Evolutionary conservation across 2,113 vertebrate species (phyloP).

Genomic region (Pygoscelis adeliae): DNA sequence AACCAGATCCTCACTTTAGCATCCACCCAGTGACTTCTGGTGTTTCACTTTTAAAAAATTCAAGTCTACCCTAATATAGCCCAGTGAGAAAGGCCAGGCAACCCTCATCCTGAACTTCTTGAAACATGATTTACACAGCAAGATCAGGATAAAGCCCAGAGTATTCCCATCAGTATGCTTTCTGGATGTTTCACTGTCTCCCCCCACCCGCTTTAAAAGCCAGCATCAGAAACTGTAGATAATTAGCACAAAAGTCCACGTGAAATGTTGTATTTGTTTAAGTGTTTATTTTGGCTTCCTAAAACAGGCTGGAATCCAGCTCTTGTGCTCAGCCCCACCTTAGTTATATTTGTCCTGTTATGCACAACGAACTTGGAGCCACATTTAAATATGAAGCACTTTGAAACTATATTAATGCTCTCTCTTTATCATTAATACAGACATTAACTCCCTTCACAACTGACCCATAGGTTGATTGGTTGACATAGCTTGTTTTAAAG

Average conservation of each 20-base stretch:
- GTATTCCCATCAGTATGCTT: neutral
- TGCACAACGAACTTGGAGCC: slow-evolving; percentile 57
- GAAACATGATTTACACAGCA: neutral
- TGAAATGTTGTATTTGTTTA: slow-evolving; percentile 33
- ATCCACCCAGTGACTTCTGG: neutral
- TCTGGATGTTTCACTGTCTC: neutral
- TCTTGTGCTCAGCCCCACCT: slow-evolving; percentile 70
- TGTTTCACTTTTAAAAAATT: neutral
- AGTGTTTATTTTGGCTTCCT: slow-evolving; percentile 78
- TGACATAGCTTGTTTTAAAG: slow-evolving; percentile 22
- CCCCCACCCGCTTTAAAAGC: neutral
- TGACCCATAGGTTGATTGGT: neutral
- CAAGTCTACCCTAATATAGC: neutral
- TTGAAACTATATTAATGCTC: slow-evolving; percentile 33
- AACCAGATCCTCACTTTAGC: neutral
- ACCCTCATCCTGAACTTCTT: neutral
- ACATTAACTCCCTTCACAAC: slow-evolving; percentile 50
- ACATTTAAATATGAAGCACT: slow-evolving; percentile 61
- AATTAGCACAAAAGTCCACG: slow-evolving; percentile 59
- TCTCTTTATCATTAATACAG: slow-evolving; percentile 54
- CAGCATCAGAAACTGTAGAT: slow-evolving; percentile 43
- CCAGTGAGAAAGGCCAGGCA: neutral
- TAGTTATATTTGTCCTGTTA: slow-evolving; percentile 74
- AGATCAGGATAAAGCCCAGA: neutral
- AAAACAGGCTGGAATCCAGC: slow-evolving; percentile 63